A percentile compares a stretch with the other conserved stretches of the same genome.
Conservation (phyloP, 2,888 invertebrate species). For the Drosophila robusta region DNA sequence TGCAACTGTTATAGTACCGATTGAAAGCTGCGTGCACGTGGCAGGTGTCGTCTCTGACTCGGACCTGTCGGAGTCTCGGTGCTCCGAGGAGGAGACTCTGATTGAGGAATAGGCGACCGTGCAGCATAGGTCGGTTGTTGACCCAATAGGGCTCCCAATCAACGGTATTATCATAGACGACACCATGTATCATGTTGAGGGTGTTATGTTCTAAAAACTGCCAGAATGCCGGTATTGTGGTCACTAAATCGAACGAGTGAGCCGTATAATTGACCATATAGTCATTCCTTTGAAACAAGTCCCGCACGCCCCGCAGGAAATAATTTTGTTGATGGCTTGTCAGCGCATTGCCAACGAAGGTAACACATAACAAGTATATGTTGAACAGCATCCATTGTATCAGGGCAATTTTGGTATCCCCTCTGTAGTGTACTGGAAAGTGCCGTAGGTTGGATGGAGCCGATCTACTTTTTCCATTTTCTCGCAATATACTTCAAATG, state of each 20-base stretch:
- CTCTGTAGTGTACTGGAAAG: slow-evolving; percentile 23
- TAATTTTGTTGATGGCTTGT: background rate
- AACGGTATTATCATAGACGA: background rate
- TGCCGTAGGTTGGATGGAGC: background rate
- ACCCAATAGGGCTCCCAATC: background rate
- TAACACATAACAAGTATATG: slow-evolving; percentile 8
- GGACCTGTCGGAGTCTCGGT: slow-evolving; percentile 87
- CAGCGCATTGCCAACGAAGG: slow-evolving; percentile 3
- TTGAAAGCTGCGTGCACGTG: slow-evolving; percentile 87
- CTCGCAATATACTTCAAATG: background rate
- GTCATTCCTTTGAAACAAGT: background rate
- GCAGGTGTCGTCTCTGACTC: slow-evolving; percentile 88
- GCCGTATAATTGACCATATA: background rate
- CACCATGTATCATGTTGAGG: slow-evolving; percentile 29
- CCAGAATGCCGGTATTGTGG: slow-evolving; percentile 49
- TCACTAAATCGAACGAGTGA: slow-evolving; percentile 20
- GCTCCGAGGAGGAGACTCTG: slow-evolving; percentile 87
- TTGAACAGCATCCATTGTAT: background rate
- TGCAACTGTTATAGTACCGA: slow-evolving; percentile 87
- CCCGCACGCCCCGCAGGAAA: slow-evolving; percentile 1
- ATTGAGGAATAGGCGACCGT: slow-evolving; percentile 81
- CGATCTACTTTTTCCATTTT: slow-evolving; percentile 3
- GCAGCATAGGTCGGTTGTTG: background rate
- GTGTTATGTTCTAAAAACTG: slow-evolving; percentile 28
- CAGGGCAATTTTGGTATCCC: slow-evolving; percentile 13